phyloP scores from a whole-genome alignment of 2,797 vertebrate genomes.

The Falco cherrug region DNA sequence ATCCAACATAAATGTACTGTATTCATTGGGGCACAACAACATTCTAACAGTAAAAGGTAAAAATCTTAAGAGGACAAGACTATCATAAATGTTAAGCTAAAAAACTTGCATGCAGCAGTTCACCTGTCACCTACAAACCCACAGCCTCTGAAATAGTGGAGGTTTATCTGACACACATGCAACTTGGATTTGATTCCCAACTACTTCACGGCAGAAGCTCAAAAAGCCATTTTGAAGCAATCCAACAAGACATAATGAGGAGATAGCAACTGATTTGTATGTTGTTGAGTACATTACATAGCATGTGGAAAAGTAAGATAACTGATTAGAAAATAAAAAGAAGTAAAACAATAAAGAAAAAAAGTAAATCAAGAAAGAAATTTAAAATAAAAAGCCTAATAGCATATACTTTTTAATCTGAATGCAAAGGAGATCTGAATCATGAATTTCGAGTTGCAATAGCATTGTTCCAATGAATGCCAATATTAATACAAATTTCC shows the following conservation, averaged over 20 bases:
- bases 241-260: not conserved
- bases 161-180: conserved; percentile 9
- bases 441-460: not conserved
- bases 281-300: not conserved
- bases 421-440: not conserved
- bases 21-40: not conserved
- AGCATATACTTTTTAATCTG: not conserved
- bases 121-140: not conserved
- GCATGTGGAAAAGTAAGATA: not conserved
- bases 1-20: not conserved
- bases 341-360: not conserved
- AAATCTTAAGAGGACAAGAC: not conserved
- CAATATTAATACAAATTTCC: not conserved
- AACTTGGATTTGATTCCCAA: conserved; percentile 29
- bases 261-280: not conserved
- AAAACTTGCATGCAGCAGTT: not conserved
- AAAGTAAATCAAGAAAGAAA: not conserved
- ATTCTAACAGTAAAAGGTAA: not conserved
- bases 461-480: not conserved
- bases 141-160: not conserved
- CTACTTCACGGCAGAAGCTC: not conserved
- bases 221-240: not conserved
- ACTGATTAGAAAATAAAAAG: not conserved
- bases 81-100: not conserved
- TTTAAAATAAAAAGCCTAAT: not conserved